Percentiles rank a stretch among this genome's conserved stretches.
These are phyloP conservation scores for Ciconia maguari DNA, from an alignment of 2,113 vertebrate genomes.

Conservation along the genomic window DNA sequence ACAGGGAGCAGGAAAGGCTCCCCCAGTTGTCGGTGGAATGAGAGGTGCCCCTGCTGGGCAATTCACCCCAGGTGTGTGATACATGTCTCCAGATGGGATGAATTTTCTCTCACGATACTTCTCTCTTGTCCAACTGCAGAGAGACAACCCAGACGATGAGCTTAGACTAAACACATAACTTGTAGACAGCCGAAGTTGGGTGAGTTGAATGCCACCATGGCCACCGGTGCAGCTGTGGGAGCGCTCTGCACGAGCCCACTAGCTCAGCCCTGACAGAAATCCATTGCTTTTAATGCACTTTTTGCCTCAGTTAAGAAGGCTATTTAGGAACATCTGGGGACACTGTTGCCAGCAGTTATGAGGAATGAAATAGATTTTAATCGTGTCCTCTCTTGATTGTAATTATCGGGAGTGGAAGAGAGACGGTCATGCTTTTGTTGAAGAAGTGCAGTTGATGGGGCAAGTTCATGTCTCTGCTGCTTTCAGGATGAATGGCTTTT, in stretches of 20 bases:
- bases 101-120: background rate
- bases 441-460: background rate
- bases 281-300: background rate
- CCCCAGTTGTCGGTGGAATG: fast-evolving
- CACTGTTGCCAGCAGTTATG: background rate
- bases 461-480: background rate
- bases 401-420: background rate
- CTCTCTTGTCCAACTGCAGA: background rate
- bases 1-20: background rate
- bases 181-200: background rate
- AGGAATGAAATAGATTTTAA: background rate
- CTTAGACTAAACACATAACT: background rate
- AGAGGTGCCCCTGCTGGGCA: background rate
- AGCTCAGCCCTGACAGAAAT: background rate
- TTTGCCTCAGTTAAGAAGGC: background rate
- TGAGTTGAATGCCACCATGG: background rate
- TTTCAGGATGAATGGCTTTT: background rate
- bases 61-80: fast-evolving
- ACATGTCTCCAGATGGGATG: background rate
- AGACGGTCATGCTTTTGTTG: background rate
- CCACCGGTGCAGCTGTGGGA: background rate
- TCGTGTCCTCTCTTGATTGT: background rate
- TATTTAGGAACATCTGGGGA: background rate
- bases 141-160: background rate
- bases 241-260: fast-evolving